Base-by-base conservation (phyloP, 1,140 invertebrate species). In the Agrilus planipennis region DNA sequence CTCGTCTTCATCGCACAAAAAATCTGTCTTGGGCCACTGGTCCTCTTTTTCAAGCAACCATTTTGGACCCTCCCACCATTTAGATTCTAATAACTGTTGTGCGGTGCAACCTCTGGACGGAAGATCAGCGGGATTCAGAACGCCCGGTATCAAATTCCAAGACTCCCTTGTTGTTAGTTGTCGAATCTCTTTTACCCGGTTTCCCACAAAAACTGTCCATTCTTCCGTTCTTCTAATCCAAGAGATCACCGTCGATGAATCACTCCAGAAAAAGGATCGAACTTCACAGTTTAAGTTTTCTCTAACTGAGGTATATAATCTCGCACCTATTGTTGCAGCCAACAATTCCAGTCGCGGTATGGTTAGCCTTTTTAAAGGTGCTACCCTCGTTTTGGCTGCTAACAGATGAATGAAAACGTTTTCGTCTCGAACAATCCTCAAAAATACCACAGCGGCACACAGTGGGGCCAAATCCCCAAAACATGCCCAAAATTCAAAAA, bases 71-170 rank as follows among this genome's bases (percentile, higher is more conserved):
- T 29, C 38, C 28, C 38, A 30, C 38, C 16, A 29, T 30, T 30
- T 29, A 7, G 38, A 29, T 7, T 40, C 27, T 6, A 21, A 30
- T 3, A 40, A 11, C 10, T 23, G 18, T 16, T 17, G 11, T 9
- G 38, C 7, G n/a, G 6, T 20, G 11, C n/a, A 20, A 5, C 28
- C 27, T 5, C 28, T 3, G 7, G 27, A 30, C 5, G 17, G 12
- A 2, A 44, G 34, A 46, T 67, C 58, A 1, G 54, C 55, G 10
- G 59, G 59, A 42, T 65, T 67, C n/a, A n/a, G n/a, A n/a, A n/a
- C n/a, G 1, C 46, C 42, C 1, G 39, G 36, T 0, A 62, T 48
- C 38, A 63, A 65, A 64, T 11, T 17, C 10, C 28, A 31, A 6
- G 3, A 2, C n/a, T 30, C 19, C 4, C 10, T 3, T 2, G 2